These are phyloP conservation scores for Agrochola lota DNA, from an alignment of 2,888 invertebrate genomes.

Conservation along the genomic window DNA sequence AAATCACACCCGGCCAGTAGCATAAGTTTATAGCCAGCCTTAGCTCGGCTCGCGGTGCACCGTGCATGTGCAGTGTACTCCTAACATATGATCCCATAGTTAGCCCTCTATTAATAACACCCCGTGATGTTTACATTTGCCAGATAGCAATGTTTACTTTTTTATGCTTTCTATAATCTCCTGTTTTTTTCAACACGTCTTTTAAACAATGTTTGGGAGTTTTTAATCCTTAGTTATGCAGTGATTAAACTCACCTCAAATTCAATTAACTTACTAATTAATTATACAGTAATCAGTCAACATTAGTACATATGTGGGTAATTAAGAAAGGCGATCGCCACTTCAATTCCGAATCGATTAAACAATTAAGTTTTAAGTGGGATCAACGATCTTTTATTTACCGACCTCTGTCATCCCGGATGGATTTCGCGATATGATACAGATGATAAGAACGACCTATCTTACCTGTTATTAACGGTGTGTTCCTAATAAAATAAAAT, in stretches of 20 bases:
- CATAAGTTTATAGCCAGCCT: conserved; percentile 64
- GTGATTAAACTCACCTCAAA: conserved; percentile 9
- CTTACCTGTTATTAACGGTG: conserved; percentile 65
- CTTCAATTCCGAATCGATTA: conserved; percentile 78
- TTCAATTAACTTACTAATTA: conserved; percentile 25
- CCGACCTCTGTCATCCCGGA: conserved; percentile 73
- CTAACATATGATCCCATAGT: conserved; percentile 77
- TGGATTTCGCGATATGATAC: conserved; percentile 78
- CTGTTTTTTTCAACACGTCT: conserved; percentile 50
- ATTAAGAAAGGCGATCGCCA: conserved; percentile 69
- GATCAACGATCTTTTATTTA: conserved; percentile 85
- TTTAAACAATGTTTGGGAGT: conserved; percentile 36
- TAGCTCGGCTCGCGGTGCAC: conserved; percentile 62
- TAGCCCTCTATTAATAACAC: conserved; percentile 84
- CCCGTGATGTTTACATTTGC: conserved; percentile 79
- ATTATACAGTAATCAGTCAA: conserved; percentile 39
- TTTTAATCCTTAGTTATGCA: conserved; percentile 7
- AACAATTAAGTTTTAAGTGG: conserved; percentile 85
- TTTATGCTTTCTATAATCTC: conserved; percentile 77
- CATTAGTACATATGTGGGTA: conserved; percentile 54
- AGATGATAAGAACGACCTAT: conserved; percentile 43
- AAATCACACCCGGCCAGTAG: conserved; percentile 62
- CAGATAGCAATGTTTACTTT: conserved; percentile 86
- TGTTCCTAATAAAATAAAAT: conserved; percentile 60
- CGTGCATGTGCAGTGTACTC: conserved; percentile 69